Evolutionary conservation across 2,888 invertebrate genomes (phyloP).

Genomic region (Neoaliturus tenellus): DNA sequence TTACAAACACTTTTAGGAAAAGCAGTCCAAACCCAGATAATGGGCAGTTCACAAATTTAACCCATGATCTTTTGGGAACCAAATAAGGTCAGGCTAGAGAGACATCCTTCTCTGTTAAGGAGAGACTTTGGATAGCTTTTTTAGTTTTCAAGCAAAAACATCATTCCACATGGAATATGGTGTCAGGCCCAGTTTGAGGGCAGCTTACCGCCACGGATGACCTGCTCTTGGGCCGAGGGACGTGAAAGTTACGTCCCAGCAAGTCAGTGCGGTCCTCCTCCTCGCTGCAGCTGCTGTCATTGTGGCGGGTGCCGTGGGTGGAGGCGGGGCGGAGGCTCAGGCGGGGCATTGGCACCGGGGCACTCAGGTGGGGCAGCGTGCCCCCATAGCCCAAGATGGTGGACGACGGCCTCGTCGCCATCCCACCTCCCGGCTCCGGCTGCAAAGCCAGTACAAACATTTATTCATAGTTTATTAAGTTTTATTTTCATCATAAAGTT

Average conservation of each 20-base stretch:
- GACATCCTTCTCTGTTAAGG: no score
- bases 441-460: constrained; percentile 71
- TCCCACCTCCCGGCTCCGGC: constrained; percentile 82
- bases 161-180: no score
- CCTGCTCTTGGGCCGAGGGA: constrained; percentile 89
- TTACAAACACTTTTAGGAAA: no score
- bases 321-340: constrained; percentile 71
- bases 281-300: constrained; percentile 71
- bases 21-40: no score
- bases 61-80: no score
- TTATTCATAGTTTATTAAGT: constrained; percentile 16
- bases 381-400: constrained; percentile 86
- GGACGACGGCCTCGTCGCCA: constrained; percentile 80
- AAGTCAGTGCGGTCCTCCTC: constrained; percentile 86
- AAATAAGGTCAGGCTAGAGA: no score
- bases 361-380: constrained; percentile 71
- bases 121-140: no score
- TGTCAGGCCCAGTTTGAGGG: no score
- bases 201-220: constrained; percentile 80
- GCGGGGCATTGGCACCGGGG: constrained; percentile 67
- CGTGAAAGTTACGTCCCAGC: constrained; percentile 81
- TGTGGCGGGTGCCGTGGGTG: constrained; percentile 76
- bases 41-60: no score
- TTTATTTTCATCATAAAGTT: no score
- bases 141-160: no score